phyloP scores from a whole-genome alignment of 2,888 invertebrate species.

The Ormyrus nitidulus region DNA sequence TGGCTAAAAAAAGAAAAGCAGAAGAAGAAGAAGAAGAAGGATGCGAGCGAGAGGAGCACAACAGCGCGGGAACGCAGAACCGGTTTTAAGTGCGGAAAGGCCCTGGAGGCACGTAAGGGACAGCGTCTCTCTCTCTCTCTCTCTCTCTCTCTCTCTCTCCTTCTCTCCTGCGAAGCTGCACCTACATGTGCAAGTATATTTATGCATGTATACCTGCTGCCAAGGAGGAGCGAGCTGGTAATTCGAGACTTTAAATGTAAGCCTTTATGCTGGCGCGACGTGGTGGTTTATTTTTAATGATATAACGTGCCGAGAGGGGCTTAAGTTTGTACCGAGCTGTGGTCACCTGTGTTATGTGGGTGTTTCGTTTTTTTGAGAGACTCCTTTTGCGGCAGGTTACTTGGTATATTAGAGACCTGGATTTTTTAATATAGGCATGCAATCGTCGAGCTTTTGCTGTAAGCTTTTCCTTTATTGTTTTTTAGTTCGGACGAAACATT shows the following conservation, averaged over 20 bases:
- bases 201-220: neutral
- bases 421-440: too few relatives aligned
- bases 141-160: neutral
- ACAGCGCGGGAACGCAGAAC: conserved; percentile 44
- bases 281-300: neutral
- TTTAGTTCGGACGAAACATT: too few relatives aligned
- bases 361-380: too few relatives aligned
- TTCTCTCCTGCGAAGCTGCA: too few relatives aligned
- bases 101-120: conserved; percentile 44
- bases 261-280: neutral
- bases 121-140: conserved; percentile 40
- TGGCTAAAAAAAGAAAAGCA: neutral
- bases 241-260: conserved; percentile 48
- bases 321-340: neutral
- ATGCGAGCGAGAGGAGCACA: conserved; percentile 4
- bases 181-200: neutral
- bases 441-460: too few relatives aligned
- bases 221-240: conserved; percentile 22
- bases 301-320: neutral
- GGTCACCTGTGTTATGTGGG: neutral
- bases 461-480: too few relatives aligned
- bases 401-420: too few relatives aligned
- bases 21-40: neutral
- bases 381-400: too few relatives aligned
- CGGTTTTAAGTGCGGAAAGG: conserved; percentile 53